phyloP scores from a whole-genome alignment of 2,888 invertebrate species.

The Aleiodes alternator region DNA sequence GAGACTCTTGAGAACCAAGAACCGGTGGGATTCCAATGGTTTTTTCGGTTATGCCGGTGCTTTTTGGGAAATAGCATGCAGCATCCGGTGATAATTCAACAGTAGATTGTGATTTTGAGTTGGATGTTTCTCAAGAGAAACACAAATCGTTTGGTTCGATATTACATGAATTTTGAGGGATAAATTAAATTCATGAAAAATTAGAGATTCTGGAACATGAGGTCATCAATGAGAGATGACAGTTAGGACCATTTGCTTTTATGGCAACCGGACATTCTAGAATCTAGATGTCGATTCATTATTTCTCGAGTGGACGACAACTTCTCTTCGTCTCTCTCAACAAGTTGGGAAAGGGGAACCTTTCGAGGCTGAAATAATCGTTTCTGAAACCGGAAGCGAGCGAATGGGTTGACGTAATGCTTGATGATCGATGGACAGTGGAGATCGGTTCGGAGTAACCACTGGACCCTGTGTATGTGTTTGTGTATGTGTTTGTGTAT shows the following conservation, averaged over 20 bases:
- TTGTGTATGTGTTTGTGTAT: constrained; percentile 5
- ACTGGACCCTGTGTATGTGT: neutral
- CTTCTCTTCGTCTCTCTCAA: neutral
- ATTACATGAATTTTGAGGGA: constrained; percentile 68
- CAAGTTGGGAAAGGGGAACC: neutral
- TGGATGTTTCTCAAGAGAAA: constrained; percentile 45
- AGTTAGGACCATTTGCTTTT: constrained; percentile 7
- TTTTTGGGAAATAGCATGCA: constrained; percentile 36
- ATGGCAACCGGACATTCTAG: constrained; percentile 18
- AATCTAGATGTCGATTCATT: constrained; percentile 5
- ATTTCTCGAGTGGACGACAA: constrained; percentile 24
- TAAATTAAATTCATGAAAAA: constrained; percentile 63
- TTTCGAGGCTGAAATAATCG: neutral
- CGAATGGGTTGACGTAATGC: constrained; percentile 29
- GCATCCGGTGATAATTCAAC: constrained; percentile 67
- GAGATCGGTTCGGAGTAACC: constrained; percentile 51
- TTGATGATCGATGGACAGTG: constrained; percentile 69
- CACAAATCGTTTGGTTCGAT: constrained; percentile 70
- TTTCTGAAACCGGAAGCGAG: constrained; percentile 28
- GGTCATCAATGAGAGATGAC: constrained; percentile 27
- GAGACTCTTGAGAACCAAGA: neutral
- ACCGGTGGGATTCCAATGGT: constrained; percentile 41
- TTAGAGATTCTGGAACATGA: constrained; percentile 68
- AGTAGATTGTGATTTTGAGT: constrained; percentile 24
- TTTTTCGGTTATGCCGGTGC: constrained; percentile 7